Percentiles rank a stretch among this genome's conserved stretches.
phyloP scores from a whole-genome alignment of 2,888 invertebrate species.

The Ophonus ardosiacus region DNA sequence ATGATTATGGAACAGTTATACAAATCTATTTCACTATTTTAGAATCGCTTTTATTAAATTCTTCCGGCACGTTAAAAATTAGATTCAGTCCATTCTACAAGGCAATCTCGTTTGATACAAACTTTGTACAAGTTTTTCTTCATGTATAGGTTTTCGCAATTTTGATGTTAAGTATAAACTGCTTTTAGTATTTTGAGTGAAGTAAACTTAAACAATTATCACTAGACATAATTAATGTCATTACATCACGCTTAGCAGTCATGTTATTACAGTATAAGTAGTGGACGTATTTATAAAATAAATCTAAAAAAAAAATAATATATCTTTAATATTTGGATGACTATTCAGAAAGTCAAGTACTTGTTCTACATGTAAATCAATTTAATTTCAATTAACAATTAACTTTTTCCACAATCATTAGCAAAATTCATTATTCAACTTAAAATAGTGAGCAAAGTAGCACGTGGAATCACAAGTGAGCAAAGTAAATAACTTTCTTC shows the following conservation, averaged over 20 bases:
- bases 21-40: neutral
- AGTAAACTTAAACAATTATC: slow-evolving; percentile 59
- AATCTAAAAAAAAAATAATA: slow-evolving; percentile 16
- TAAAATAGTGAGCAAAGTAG: no score
- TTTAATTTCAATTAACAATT: neutral
- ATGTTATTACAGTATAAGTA: slow-evolving; percentile 53
- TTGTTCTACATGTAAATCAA: neutral
- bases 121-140: slow-evolving; percentile 19
- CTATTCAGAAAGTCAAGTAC: slow-evolving; percentile 39
- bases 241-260: slow-evolving; percentile 53
- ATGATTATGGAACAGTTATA: neutral
- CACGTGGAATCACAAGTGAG: no score
- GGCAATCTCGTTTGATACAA: slow-evolving; percentile 43
- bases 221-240: slow-evolving; percentile 43
- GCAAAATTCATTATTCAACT: no score
- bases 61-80: slow-evolving; percentile 18
- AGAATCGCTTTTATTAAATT: slow-evolving; percentile 35
- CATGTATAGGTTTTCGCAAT: slow-evolving; percentile 6
- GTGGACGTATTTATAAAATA: slow-evolving; percentile 50
- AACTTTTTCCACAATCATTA: no score
- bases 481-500: no score
- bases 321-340: slow-evolving; percentile 31
- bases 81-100: slow-evolving; percentile 9
- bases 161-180: slow-evolving; percentile 56
- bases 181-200: slow-evolving; percentile 46